Conservation (phyloP, 1,140 invertebrate species). For the Drosophila subobscura region DNA sequence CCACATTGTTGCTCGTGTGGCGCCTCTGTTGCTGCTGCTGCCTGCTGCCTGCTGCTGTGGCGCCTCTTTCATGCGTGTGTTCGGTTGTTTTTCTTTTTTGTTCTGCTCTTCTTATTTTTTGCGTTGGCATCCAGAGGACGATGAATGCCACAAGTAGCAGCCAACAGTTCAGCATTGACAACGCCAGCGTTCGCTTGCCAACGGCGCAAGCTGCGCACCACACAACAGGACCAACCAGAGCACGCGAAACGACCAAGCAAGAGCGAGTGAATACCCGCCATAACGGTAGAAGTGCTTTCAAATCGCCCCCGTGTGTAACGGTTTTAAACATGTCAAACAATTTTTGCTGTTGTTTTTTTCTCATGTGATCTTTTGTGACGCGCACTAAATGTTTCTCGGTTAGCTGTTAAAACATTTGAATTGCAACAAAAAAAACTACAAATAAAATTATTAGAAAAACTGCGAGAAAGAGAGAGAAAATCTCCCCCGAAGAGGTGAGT, state of each 20-base stretch:
- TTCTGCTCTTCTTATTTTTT: no score
- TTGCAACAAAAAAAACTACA: no score
- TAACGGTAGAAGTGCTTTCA: constrained; percentile 12
- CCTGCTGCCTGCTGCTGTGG: constrained; percentile 1
- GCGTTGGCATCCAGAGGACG: constrained; percentile 23
- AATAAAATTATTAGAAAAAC: no score
- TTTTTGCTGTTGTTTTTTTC: not conserved
- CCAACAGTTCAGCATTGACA: constrained; percentile 53
- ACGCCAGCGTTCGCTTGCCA: constrained; percentile 59
- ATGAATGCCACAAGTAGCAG: constrained; percentile 66
- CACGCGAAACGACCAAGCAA: constrained; percentile 9
- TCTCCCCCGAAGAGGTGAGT: no score
- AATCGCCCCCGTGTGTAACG: constrained; percentile 3
- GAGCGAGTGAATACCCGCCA: constrained; percentile 9
- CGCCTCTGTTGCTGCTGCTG: not conserved
- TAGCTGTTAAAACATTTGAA: no score
- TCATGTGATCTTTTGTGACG: no score
- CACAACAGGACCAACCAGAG: no score
- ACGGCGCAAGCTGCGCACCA: constrained; percentile 22
- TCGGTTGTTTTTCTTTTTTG: no score
- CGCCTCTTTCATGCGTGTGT: not conserved
- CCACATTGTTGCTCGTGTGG: no score
- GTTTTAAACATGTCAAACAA: not conserved
- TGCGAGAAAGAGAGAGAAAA: no score
- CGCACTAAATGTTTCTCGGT: no score